Conservation (phyloP, 2,797 vertebrate species). For the Sebastes variabilis region DNA sequence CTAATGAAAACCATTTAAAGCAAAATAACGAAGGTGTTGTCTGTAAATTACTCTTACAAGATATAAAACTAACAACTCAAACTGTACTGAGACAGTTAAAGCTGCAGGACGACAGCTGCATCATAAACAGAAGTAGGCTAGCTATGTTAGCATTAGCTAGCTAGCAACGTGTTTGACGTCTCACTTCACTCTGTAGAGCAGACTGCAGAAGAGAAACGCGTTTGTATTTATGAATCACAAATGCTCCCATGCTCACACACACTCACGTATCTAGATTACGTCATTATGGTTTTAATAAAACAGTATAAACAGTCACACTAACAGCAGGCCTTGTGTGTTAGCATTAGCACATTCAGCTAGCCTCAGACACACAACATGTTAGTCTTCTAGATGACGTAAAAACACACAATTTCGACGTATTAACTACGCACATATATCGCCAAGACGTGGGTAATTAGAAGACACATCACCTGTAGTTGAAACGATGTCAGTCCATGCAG, state of each 20-base stretch:
- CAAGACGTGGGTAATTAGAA: accelerated
- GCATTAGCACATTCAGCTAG: constrained; percentile 56
- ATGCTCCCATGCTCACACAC: not conserved
- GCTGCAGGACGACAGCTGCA: not conserved
- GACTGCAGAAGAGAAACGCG: accelerated
- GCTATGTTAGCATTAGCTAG: not conserved
- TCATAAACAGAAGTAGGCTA: not conserved
- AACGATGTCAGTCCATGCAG: constrained; percentile 30
- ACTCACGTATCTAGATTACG: accelerated
- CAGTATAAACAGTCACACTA: not conserved
- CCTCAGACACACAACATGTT: constrained; percentile 7
- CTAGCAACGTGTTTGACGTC: not conserved
- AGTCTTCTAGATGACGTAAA: not conserved
- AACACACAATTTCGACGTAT: not conserved
- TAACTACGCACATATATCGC: not conserved
- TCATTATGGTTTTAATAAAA: not conserved
- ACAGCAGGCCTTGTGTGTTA: constrained; percentile 54
- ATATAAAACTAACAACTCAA: not conserved
- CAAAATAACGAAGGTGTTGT: accelerated
- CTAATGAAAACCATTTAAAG: accelerated
- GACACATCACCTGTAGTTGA: constrained; percentile 34
- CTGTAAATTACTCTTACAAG: not conserved
- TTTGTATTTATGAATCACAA: not conserved
- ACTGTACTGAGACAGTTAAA: not conserved
- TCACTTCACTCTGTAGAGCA: not conserved